Evolutionary conservation across 2,113 vertebrate species (phyloP).

Genomic region (Pleuronectes platessa): DNA sequence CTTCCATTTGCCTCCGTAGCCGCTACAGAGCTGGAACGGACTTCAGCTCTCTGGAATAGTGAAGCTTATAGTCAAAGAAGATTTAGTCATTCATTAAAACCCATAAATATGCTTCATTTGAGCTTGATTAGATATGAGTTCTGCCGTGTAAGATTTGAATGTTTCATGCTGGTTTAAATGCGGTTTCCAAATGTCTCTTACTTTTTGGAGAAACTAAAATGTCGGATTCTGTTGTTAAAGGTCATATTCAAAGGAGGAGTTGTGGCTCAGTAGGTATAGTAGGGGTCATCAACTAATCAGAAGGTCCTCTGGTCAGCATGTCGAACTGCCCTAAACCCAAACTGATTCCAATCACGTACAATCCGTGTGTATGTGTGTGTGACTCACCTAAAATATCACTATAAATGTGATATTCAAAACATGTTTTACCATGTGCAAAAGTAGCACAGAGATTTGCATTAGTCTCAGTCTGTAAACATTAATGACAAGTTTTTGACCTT

Average conservation of each 20-base stretch:
- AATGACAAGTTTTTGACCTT: too few species aligned
- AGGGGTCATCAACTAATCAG: too few species aligned
- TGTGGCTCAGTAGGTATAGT: background rate
- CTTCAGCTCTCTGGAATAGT: conserved; percentile 18
- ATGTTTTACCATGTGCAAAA: too few species aligned
- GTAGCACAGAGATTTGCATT: too few species aligned
- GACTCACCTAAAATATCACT: too few species aligned
- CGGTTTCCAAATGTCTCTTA: background rate
- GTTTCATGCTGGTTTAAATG: too few species aligned
- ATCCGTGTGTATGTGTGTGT: too few species aligned
- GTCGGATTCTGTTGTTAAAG: background rate
- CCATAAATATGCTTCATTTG: conserved; percentile 42
- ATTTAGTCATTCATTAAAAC: background rate
- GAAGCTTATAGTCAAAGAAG: conserved; percentile 7
- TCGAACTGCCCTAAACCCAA: background rate
- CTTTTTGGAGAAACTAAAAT: background rate
- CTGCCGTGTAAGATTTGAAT: too few species aligned
- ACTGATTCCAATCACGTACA: too few species aligned
- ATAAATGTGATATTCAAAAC: too few species aligned
- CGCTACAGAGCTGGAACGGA: conserved; percentile 6
- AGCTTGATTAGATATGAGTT: conserved; percentile 40
- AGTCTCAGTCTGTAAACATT: too few species aligned
- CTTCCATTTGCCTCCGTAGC: background rate
- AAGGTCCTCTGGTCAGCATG: background rate
- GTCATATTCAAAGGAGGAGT: background rate